Percentiles rank a stretch among this genome's conserved stretches.
Evolutionary conservation across 2,797 vertebrate genomes (phyloP).

Genomic region (Leuciscus waleckii): DNA sequence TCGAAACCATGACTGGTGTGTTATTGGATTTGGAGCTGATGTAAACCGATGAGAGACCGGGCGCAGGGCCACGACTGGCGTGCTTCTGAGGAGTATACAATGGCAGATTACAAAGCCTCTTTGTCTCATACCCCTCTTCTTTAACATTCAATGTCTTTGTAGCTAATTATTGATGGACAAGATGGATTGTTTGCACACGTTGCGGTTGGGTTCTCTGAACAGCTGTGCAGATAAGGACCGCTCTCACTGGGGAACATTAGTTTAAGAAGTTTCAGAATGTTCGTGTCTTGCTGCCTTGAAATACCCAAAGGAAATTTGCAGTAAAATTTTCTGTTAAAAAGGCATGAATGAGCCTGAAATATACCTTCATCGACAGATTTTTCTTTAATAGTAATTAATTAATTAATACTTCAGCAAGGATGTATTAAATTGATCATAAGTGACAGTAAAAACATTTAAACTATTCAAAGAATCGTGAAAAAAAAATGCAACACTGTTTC

Average conservation of each 20-base stretch:
- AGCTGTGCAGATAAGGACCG: not conserved
- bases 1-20: constrained; percentile 33
- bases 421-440: not conserved
- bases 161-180: constrained; percentile 66
- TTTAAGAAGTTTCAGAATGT: not conserved
- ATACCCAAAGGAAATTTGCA: not conserved
- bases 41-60: constrained; percentile 32
- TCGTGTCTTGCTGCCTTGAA: not conserved
- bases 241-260: not conserved
- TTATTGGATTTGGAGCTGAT: constrained; percentile 35
- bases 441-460: too few species aligned
- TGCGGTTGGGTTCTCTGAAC: constrained; percentile 29
- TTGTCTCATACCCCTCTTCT: constrained; percentile 31
- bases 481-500: not conserved
- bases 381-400: not conserved
- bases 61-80: constrained; percentile 14
- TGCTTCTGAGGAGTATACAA: constrained; percentile 36
- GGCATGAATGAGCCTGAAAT: not conserved
- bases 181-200: constrained; percentile 46
- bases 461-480: not conserved
- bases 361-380: not conserved
- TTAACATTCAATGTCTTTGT: constrained; percentile 61
- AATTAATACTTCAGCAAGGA: not conserved
- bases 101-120: constrained; percentile 36
- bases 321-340: not conserved